Evolutionary conservation across 2,888 invertebrate genomes (phyloP), one percentile per base, ranked within the genome.

Genomic region (Agonopterix subpropinquella): DNA sequence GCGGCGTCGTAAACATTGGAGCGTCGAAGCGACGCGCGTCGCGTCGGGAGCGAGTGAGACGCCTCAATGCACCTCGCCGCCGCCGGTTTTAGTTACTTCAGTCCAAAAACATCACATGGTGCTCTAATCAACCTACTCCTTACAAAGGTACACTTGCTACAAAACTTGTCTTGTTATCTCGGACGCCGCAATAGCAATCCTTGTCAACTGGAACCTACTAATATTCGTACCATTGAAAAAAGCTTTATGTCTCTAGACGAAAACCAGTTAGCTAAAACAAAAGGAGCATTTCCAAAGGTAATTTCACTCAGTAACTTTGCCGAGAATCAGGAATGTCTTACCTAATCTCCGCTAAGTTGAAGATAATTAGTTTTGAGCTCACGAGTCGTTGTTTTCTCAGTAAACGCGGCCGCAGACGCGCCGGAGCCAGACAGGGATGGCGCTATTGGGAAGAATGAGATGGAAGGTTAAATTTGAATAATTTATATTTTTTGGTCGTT

Each of bases 1-100:
- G 61, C 67, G 64, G 64, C 62, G 61, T 75, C 78, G 69, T 79
- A 80, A 80, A 80, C 64, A 63, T 63, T 52, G 62, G 58, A 28
- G 39, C 9, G 39, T 39, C 39, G 39, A 7, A 28, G 28, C 28
- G 7, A 28, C 28, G 28, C 28, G 28, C 18, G 18, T 15, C 15
- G 15, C 18, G 18, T 28, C 28, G 28, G 28, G 28, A 28, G 28
- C 28, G 28, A 28, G 28, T 4, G 28, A 28, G 18, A 18, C 18
- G 28, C 28, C 28, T 28, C 28, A 28, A 28, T 28, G 28, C 28
- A 28, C 28, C 28, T 7, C 28, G 28, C 28, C 28, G 28, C 28
- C 18, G 18, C 18, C 4, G 2, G 18, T 18, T 18, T 18, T 18
- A 18, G 18, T 18, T 1, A 1, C 18, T 28, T 28, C 4, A 4